Percentiles rank a stretch among this genome's conserved stretches.
Conservation (phyloP, 2,888 invertebrate genomes). For the Crossocerus cetratus region DNA sequence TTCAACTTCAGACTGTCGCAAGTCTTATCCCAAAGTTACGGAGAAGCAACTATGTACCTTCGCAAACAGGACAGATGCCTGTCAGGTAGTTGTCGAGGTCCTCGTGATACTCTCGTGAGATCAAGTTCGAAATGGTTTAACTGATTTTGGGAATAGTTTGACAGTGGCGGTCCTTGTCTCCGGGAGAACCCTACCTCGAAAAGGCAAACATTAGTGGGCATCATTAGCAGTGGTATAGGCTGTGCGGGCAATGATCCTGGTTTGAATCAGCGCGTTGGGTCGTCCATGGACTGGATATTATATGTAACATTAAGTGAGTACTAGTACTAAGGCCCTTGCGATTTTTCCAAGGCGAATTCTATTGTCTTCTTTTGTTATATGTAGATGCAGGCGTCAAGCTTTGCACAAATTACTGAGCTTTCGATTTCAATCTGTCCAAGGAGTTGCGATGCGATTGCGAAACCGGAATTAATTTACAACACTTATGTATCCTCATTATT, state of each 20-base stretch:
- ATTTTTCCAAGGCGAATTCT: background rate
- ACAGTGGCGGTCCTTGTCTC: slow-evolving; percentile 80
- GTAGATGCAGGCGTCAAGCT: background rate
- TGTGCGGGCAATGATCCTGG: slow-evolving; percentile 79
- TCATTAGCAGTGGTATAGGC: slow-evolving; percentile 79
- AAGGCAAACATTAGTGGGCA: slow-evolving; percentile 73
- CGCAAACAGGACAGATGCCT: slow-evolving; percentile 79
- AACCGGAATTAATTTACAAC: too few relatives aligned
- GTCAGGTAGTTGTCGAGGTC: slow-evolving; percentile 77
- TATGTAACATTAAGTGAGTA: background rate
- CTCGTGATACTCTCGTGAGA: background rate
- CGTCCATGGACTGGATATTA: slow-evolving; percentile 80
- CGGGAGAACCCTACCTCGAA: slow-evolving; percentile 77
- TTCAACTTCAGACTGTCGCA: slow-evolving; percentile 76
- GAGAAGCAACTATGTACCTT: slow-evolving; percentile 78
- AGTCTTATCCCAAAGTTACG: slow-evolving; percentile 48
- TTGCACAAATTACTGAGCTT: background rate
- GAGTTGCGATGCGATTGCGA: too few relatives aligned
- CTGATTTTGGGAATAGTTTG: slow-evolving; percentile 20
- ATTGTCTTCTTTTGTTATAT: background rate
- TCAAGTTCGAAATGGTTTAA: background rate
- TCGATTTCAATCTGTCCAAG: too few relatives aligned
- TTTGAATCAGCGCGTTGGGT: slow-evolving; percentile 80
- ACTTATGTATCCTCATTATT: too few relatives aligned
- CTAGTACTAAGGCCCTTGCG: background rate